Evolutionary conservation across 1,140 invertebrate genomes (phyloP).

Genomic region (Microplitis mediator): DNA sequence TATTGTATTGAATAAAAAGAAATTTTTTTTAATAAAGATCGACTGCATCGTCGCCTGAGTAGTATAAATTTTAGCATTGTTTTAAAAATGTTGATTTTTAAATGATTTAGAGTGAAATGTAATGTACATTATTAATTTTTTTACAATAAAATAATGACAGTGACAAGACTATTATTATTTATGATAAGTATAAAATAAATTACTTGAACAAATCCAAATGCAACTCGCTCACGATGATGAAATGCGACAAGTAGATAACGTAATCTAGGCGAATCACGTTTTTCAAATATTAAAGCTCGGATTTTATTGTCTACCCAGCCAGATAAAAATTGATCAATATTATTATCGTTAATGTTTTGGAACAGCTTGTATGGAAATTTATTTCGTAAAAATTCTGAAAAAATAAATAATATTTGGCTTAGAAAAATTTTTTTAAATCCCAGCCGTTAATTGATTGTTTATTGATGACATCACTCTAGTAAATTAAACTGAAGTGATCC

Average conservation of each 20-base stretch:
- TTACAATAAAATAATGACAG: no score
- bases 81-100: no score
- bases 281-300: conserved; percentile 86
- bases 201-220: conserved; percentile 80
- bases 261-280: conserved; percentile 74
- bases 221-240: conserved; percentile 81
- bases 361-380: conserved; percentile 85
- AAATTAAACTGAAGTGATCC: no score
- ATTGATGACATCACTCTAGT: no score
- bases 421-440: neutral
- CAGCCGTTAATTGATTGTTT: neutral
- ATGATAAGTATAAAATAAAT: neutral
- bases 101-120: no score
- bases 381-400: conserved; percentile 80
- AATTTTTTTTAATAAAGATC: no score
- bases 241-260: conserved; percentile 89
- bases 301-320: conserved; percentile 93
- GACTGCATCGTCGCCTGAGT: no score
- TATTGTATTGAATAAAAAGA: no score
- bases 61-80: no score
- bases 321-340: conserved; percentile 78
- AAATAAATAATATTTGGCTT: neutral
- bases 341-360: conserved; percentile 72
- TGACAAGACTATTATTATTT: neutral
- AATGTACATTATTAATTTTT: no score